Evolutionary conservation across 2,113 vertebrate species (phyloP), one percentile per base, ranked within the genome.

Genomic region (Origma solitaria): DNA sequence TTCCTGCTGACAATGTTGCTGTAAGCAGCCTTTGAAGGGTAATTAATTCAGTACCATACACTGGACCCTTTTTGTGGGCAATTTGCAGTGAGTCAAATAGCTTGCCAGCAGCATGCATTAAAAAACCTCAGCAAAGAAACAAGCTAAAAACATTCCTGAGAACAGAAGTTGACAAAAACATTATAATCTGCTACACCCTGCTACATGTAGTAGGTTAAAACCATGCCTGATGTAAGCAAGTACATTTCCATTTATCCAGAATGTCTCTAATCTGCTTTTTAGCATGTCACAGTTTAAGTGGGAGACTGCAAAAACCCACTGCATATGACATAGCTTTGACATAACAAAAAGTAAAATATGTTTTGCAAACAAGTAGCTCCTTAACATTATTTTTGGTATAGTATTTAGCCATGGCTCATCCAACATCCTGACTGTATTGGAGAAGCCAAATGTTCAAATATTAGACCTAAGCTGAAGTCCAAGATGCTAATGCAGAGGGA

Each of bases 41-140:
- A 97, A 96, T 94, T 97, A 94, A 97, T 97, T 97, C 92, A 96
- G 93, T 84, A 94, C 86, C 89, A 94, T 85, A 95, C 79, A 93
- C 79, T 87, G 85, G 93, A 87, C 56, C 77, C 82, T 93, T 93
- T 84, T 89, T 6, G 50, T 50, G 90, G 78, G 81, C 81, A 94
- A 88, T 94, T 86, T 95, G 85, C 71, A 95, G 75, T 0, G 18
- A 96, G 81, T 81, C 94, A 93, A 92, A 88, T 28, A 94, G 53
- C 86, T 83, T 91, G 90, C 94, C 81, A 88, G 81, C 44, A 95
- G 88, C 76, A 84, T 24, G 70, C 72, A 90, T 92, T 77, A 50
- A 91, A 88, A 94, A 70, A 12, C 12, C 23, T 61, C 49, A 10
- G 83, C 37, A 91, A 91, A 91, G 77, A 95, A 95, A 95, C 65